Conservation (phyloP, 2,888 invertebrate genomes). For the Labia minor region DNA sequence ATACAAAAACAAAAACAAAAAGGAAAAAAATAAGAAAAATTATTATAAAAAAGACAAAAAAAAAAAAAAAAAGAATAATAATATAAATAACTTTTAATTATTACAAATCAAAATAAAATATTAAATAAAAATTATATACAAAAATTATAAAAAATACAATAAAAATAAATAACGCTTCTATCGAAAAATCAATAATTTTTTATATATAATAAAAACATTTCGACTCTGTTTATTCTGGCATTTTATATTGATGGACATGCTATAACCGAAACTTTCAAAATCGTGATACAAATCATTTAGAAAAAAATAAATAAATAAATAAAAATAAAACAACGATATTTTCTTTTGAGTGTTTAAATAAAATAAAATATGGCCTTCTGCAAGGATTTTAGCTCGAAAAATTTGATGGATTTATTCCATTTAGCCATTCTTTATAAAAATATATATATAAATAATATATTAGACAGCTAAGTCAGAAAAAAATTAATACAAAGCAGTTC, state of each 20-base stretch:
- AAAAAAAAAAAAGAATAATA: slow-evolving; percentile 22
- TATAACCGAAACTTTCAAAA: slow-evolving; percentile 22
- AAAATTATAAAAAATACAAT: slow-evolving; percentile 8
- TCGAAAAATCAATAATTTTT: slow-evolving; percentile 16
- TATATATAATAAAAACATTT: neutral
- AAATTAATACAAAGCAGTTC: slow-evolving; percentile 18
- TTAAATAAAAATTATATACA: slow-evolving; percentile 14
- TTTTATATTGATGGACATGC: slow-evolving; percentile 25
- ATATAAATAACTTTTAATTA: neutral
- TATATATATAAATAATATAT: slow-evolving; percentile 14
- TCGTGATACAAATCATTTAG: slow-evolving; percentile 19
- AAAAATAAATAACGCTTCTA: slow-evolving; percentile 20
- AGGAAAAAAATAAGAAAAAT: too few relatives aligned
- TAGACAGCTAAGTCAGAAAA: slow-evolving; percentile 18
- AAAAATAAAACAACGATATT: slow-evolving; percentile 22
- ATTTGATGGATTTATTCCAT: slow-evolving; percentile 21
- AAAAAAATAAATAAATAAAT: slow-evolving; percentile 19
- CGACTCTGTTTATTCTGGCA: slow-evolving; percentile 3
- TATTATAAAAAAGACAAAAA: slow-evolving; percentile 23
- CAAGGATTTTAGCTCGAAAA: slow-evolving; percentile 19
- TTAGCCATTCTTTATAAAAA: slow-evolving; percentile 22
- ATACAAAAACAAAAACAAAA: too few relatives aligned
- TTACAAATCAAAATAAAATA: slow-evolving; percentile 16
- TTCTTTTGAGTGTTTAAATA: slow-evolving; percentile 16
- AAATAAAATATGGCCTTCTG: slow-evolving; percentile 19